Conservation (phyloP, 2,797 vertebrate genomes). For the Dendrocincla fuliginosa region DNA sequence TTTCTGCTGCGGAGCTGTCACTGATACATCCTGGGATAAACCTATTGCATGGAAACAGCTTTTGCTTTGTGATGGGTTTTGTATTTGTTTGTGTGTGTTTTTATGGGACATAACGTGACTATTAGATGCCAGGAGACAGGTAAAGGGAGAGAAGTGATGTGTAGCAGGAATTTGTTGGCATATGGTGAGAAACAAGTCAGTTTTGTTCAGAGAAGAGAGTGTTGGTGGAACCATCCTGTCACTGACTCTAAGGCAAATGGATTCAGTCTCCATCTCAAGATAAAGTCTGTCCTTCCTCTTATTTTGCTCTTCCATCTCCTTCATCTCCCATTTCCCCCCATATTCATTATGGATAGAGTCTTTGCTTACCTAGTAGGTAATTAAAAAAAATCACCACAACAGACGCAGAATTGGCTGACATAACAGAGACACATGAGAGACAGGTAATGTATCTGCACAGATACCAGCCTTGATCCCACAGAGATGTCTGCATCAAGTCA, state of each 20-base stretch:
- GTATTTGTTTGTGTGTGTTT: background rate
- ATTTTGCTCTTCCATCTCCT: background rate
- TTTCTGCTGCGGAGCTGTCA: constrained; percentile 16
- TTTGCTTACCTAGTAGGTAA: background rate
- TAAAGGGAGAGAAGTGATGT: background rate
- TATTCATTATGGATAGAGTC: background rate
- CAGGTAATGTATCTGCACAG: background rate
- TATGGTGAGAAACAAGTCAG: background rate
- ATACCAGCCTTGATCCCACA: background rate
- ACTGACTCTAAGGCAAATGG: background rate
- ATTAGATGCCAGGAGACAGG: background rate
- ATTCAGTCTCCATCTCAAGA: background rate
- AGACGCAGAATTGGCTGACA: background rate
- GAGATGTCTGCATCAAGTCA: background rate
- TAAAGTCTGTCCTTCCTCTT: background rate
- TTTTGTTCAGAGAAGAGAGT: background rate
- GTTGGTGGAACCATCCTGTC: background rate
- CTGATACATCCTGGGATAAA: constrained; percentile 30
- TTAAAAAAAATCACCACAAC: background rate
- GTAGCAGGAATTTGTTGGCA: background rate
- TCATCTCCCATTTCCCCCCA: background rate
- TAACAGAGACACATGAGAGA: background rate
- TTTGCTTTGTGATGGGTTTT: background rate
- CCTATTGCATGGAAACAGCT: background rate
- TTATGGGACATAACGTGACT: background rate